Conservation (phyloP, 2,888 invertebrate species). For the Lordiphosa fenestrarum region DNA sequence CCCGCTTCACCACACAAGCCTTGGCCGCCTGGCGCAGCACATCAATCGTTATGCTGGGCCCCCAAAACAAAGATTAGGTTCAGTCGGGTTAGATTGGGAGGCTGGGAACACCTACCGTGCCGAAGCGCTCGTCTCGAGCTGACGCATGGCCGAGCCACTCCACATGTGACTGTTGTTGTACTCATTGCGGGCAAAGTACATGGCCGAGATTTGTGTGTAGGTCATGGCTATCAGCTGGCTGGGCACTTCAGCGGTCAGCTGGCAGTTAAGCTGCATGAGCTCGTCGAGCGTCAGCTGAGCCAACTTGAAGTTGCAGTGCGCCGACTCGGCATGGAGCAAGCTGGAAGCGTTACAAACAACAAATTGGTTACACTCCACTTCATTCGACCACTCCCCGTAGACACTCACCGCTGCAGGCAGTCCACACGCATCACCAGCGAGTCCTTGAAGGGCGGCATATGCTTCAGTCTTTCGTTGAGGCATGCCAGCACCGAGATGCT, state of each 20-base stretch:
- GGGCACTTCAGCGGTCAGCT: conserved; percentile 80
- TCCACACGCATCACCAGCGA: conserved; percentile 87
- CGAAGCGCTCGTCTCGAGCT: conserved; percentile 84
- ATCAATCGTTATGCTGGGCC: conserved; percentile 86
- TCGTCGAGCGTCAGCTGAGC: conserved; percentile 87
- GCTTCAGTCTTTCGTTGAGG: conserved; percentile 85
- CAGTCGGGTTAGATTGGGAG: background rate
- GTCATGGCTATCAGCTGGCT: conserved; percentile 84
- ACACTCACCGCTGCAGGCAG: conserved; percentile 89
- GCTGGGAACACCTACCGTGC: conserved; percentile 81
- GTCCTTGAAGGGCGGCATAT: conserved; percentile 82
- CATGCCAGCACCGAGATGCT: conserved; percentile 87
- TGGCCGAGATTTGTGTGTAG: conserved; percentile 90
- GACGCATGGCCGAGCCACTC: conserved; percentile 88
- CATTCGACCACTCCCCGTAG: no score
- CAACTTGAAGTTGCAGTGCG: conserved; percentile 89
- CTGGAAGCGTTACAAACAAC: conserved; percentile 79
- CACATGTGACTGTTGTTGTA: conserved; percentile 90
- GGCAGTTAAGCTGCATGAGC: conserved; percentile 82
- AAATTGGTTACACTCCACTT: background rate
- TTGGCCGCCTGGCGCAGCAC: conserved; percentile 93
- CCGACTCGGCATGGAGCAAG: conserved; percentile 90
- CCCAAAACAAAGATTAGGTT: conserved; percentile 2
- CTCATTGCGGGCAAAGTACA: conserved; percentile 92
- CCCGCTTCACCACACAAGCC: conserved; percentile 93